phyloP scores from a whole-genome alignment of 2,888 invertebrate genomes.

The Dolichomitus sp. region DNA sequence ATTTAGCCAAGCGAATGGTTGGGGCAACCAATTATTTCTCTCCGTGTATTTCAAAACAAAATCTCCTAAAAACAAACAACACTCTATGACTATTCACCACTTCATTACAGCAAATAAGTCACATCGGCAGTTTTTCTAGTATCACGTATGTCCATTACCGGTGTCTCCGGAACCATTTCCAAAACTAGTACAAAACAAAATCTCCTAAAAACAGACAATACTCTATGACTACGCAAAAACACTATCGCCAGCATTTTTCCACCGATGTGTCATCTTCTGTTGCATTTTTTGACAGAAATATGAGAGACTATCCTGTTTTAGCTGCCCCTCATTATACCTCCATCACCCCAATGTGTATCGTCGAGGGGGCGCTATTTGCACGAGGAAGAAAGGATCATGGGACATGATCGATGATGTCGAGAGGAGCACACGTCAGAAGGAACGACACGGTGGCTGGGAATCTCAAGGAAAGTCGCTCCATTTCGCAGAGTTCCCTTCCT shows the following conservation, averaged over 20 bases:
- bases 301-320: not conserved
- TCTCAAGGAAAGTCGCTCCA: conserved; percentile 33
- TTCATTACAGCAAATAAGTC: not conserved
- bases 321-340: conserved; percentile 12
- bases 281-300: not conserved
- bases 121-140: too few relatives aligned
- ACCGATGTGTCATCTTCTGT: not conserved
- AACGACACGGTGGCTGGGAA: conserved; percentile 20
- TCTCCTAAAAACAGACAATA: not conserved
- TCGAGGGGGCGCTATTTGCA: conserved; percentile 59
- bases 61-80: not conserved
- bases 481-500: conserved; percentile 17
- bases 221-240: conserved; percentile 2
- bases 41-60: too few relatives aligned
- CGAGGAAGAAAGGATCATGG: conserved; percentile 60
- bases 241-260: not conserved
- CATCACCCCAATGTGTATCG: not conserved
- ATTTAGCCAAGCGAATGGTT: too few relatives aligned
- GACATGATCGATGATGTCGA: conserved; percentile 69
- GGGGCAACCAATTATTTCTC: too few relatives aligned
- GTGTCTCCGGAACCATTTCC: too few relatives aligned
- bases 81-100: not conserved
- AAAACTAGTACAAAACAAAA: too few relatives aligned
- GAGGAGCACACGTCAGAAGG: conserved; percentile 2
- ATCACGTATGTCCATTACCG: too few relatives aligned